phyloP scores from a whole-genome alignment of 64 coral and sea anemone genomes.

The Trachythela sp. region DNA sequence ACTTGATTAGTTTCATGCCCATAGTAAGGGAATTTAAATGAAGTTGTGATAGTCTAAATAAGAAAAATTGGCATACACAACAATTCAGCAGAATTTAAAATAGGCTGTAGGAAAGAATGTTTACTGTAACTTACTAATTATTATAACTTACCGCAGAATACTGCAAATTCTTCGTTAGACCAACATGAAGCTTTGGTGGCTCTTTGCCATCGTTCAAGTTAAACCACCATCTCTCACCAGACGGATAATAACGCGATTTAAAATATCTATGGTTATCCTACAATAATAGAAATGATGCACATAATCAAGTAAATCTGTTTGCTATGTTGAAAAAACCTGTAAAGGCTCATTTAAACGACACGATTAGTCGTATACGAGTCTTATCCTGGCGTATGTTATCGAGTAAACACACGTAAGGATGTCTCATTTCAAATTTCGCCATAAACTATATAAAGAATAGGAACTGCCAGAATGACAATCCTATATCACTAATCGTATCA shows the following conservation, averaged over 20 bases:
- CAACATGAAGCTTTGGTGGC: not conserved
- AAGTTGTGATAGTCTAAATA: not conserved
- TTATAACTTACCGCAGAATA: not conserved
- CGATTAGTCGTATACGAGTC: too few relatives aligned
- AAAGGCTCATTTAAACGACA: too few relatives aligned
- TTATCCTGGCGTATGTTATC: too few relatives aligned
- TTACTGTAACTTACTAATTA: too few relatives aligned
- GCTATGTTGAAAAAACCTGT: too few relatives aligned
- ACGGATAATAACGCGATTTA: not conserved
- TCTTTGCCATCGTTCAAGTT: not conserved
- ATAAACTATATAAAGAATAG: too few relatives aligned
- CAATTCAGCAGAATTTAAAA: not conserved
- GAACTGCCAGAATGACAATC: too few relatives aligned
- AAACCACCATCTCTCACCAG: not conserved
- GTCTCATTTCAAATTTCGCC: too few relatives aligned
- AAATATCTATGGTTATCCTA: not conserved
- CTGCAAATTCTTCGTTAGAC: not conserved
- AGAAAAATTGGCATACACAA: not conserved
- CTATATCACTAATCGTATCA: too few relatives aligned
- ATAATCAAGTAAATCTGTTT: too few relatives aligned
- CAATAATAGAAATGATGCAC: not conserved
- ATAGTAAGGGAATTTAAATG: slow-evolving; percentile 9
- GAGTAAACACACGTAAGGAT: too few relatives aligned
- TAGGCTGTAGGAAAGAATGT: not conserved
- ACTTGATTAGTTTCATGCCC: not conserved